Evolutionary conservation across 2,888 invertebrate genomes (phyloP), one percentile per base, ranked within the genome.

Genomic region (Stenolophus ochropezus): DNA sequence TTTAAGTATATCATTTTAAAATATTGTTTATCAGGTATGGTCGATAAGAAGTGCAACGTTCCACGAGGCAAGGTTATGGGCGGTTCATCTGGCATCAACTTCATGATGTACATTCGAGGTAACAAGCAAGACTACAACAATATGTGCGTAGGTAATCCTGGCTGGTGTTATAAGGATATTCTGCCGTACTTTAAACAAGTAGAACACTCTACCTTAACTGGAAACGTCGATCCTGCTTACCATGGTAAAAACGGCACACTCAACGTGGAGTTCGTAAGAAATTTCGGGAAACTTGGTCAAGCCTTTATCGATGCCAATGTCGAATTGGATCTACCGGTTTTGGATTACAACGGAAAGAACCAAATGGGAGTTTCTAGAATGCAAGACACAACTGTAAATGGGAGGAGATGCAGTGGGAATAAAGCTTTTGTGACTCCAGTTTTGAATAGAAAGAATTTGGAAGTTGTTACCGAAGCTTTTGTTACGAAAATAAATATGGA

Each of bases 1-100:
- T n/a, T n/a, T n/a, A n/a, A n/a, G n/a, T n/a, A n/a, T n/a, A n/a
- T n/a, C n/a, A n/a, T n/a, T 6, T 42, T 42, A 11, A 8, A 11
- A 42, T 4, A 42, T 0, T 42, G 11, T 42, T 42, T 42, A 11
- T 42, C 4, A 4, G 94, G 94, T 4, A 93, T 94, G 90, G 91
- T 92, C 83, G 92, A 94, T 83, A 91, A 91, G 83, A 92, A 92
- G 81, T 94, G 94, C 86, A 91, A 93, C 83, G 94, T 93, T 93
- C 94, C 94, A 0, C 89, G 93, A 81, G 96, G 96, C 2, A 95
- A 94, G 86, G 94, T 95, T 0, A 91, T 96, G 87, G 96, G 96
- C 5, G 96, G 96, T 1, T 93, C 93, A 3, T 94, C 94, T 84
- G 93, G 94, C 0, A 88, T 95, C 3, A 96, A 96, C 86, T 94